A percentile compares a stretch with the other conserved stretches of the same genome.
These are phyloP conservation scores for Lophotriccus pileatus DNA, from an alignment of 2,797 vertebrate genomes.

Conservation along the genomic window DNA sequence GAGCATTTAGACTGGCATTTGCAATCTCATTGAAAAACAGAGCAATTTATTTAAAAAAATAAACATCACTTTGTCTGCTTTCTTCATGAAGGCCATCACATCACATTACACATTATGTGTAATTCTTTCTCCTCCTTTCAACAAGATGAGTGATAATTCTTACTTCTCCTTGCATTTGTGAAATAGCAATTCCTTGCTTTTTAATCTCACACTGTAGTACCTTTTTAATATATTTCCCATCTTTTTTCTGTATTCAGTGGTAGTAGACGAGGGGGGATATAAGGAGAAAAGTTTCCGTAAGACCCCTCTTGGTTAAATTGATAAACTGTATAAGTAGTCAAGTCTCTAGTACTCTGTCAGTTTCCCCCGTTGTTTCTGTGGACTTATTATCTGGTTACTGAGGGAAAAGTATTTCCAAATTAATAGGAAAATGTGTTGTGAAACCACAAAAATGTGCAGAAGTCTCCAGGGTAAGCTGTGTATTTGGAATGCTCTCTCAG, in stretches of 20 bases:
- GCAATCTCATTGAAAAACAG: not conserved
- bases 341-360: not conserved
- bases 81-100: not conserved
- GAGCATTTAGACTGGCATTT: not conserved
- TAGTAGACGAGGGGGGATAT: not conserved
- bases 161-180: not conserved
- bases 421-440: not conserved
- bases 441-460: not conserved
- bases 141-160: not conserved
- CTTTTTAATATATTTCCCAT: not conserved
- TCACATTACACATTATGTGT: not conserved
- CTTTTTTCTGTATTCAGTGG: not conserved
- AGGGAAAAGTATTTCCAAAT: not conserved
- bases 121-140: not conserved
- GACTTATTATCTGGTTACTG: not conserved
- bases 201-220: not conserved
- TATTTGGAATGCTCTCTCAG: not conserved
- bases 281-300: not conserved
- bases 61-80: not conserved
- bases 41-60: not conserved
- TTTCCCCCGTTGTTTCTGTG: not conserved
- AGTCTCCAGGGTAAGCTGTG: not conserved
- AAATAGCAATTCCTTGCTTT: not conserved
- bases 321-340: not conserved
- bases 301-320: not conserved